Evolutionary conservation across 1,140 invertebrate species (phyloP), one percentile per base, ranked within the genome.

Genomic region (Heterodera schachtii): DNA sequence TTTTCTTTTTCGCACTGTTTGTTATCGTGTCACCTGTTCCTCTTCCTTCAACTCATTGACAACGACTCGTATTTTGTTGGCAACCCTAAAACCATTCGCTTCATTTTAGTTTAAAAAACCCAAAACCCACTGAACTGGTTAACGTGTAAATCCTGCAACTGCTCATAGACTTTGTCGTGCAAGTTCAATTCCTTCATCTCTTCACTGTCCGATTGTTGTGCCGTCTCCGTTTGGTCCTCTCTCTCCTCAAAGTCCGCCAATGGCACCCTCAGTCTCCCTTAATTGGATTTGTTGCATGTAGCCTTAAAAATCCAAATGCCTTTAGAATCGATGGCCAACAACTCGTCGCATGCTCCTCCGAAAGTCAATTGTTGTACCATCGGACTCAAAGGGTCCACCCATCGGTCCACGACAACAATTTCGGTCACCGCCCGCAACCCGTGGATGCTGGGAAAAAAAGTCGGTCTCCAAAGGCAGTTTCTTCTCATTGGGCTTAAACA

Each of bases 331-430:
- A 94, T 93, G 49, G 93, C 93, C 91, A 94, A 96, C 83, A 95
- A 93, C 91, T 95, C 94, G 92, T 97, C 97, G 85, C 99, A 95
- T 13, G 98, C 91, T 21, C 96, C 97, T 91, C 98, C 96, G 90
- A 98, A 99, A 0, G 96, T 98, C 21, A 98, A 92, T 87, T 99
- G 97, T 0, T 95, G 97, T 2, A 95, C 93, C 82, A 99, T 91
- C 4, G 96, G 95, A 52, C 95, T 95, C 7, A 98, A 92, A 74
- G 97, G 93, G 92, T 99, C 97, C 19, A 98, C 93, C 75, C 93
- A 93, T 52, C 97, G 92, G 91, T 98, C 96, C 1, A 98, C 90
- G 19, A 98, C 89, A 31, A 98, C 91, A 9, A 99, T 64, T 21
- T 81, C 21, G 76, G 84, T 79, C 57, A 89, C 67, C 52, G 81